These are phyloP conservation scores for Sebastes cheni DNA, from an alignment of 2,797 vertebrate species.

Conservation along the genomic window DNA sequence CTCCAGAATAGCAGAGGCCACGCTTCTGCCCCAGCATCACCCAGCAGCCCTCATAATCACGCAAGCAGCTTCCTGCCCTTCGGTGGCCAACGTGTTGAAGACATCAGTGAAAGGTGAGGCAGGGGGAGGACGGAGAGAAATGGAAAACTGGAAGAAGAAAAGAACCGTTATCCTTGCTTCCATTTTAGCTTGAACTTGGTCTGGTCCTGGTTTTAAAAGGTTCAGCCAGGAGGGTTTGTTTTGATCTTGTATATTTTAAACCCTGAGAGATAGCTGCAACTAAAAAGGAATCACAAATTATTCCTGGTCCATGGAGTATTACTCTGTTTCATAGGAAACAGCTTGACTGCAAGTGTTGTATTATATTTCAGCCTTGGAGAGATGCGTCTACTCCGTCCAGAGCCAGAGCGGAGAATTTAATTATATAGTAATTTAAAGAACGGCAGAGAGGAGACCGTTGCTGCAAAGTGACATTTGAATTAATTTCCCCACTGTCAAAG, in stretches of 20 bases:
- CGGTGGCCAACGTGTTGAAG: constrained; percentile 79
- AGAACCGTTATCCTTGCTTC: background rate
- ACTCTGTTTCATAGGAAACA: constrained; percentile 56
- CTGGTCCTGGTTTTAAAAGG: constrained; percentile 16
- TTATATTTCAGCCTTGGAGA: constrained; percentile 59
- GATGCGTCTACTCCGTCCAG: constrained; percentile 30
- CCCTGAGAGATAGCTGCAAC: constrained; percentile 19
- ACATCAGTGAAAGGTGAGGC: constrained; percentile 91
- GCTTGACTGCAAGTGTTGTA: constrained; percentile 52
- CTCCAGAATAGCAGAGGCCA: constrained; percentile 86
- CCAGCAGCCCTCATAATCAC: constrained; percentile 74
- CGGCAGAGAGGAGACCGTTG: constrained; percentile 30
- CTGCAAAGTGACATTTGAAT: constrained; percentile 65
- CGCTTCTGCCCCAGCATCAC: constrained; percentile 87
- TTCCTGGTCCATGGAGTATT: constrained; percentile 18
- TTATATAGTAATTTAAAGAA: constrained; percentile 62
- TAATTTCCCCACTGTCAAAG: constrained; percentile 51
- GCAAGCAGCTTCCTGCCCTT: constrained; percentile 73
- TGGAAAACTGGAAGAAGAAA: constrained; percentile 3
- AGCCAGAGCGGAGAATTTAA: constrained; percentile 63
- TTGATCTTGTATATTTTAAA: constrained; percentile 34
- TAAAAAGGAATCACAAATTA: constrained; percentile 50
- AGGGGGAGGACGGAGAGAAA: background rate
- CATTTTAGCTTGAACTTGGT: constrained; percentile 10
- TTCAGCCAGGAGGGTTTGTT: constrained; percentile 10